Conservation (phyloP, 2,888 invertebrate species). For the Mesoligia furuncula region DNA sequence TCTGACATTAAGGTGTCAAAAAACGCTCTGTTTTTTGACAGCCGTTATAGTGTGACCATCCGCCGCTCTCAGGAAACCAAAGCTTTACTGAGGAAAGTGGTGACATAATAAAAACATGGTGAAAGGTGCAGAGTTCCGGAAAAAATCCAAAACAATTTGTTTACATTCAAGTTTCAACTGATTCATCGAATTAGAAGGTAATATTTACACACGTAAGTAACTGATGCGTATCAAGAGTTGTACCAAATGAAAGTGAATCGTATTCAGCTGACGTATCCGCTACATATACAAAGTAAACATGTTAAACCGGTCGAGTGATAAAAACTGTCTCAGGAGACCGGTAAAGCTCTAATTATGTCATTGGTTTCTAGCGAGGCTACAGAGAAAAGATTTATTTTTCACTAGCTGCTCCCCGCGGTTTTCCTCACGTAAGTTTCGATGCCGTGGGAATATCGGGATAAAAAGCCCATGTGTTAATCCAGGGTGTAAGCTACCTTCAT, state of each 20-base stretch:
- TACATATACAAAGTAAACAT: constrained; percentile 32
- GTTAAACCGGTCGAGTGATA: constrained; percentile 46
- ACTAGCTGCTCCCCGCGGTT: no score
- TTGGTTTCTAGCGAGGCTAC: constrained; percentile 23
- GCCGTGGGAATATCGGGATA: no score
- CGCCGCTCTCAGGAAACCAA: not conserved
- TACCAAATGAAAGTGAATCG: constrained; percentile 52
- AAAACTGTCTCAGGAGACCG: constrained; percentile 40
- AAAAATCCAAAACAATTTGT: not conserved
- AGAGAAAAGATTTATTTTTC: not conserved
- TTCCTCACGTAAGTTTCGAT: no score
- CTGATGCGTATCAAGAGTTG: constrained; percentile 3
- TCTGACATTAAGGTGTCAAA: not conserved
- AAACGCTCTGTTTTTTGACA: not conserved
- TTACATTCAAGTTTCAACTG: not conserved
- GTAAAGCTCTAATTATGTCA: constrained; percentile 55
- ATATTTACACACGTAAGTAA: constrained; percentile 1
- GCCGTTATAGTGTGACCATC: not conserved
- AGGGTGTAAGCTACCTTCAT: no score
- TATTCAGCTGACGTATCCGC: constrained; percentile 13
- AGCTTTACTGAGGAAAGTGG: not conserved
- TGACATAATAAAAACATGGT: not conserved
- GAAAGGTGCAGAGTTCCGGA: not conserved
- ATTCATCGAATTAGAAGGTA: not conserved
- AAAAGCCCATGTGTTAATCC: no score